phyloP scores from a whole-genome alignment of 1,140 invertebrate genomes.

The Neodiprion lecontei region DNA sequence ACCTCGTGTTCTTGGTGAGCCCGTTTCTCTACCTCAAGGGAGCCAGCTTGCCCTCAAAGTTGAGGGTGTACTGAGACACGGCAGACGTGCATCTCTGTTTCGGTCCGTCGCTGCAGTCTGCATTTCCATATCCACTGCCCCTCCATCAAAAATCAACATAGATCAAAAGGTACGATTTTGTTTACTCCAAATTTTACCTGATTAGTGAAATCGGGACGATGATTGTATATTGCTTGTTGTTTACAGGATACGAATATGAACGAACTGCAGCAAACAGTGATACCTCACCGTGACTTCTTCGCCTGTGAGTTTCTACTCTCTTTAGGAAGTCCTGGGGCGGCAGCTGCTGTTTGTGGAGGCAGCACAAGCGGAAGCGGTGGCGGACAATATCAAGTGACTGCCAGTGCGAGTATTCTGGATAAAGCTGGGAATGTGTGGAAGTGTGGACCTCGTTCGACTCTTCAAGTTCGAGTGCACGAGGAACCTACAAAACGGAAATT shows the following conservation, averaged over 20 bases:
- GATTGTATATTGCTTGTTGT: conserved; percentile 14
- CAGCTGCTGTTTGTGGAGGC: conserved; percentile 27
- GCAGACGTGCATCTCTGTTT: conserved; percentile 69
- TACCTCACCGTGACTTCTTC: conserved; percentile 82
- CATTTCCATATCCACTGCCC: conserved; percentile 73
- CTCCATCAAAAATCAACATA: conserved; percentile 61
- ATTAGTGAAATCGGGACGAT: background rate
- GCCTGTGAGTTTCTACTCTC: conserved; percentile 79
- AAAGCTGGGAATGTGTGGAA: conserved; percentile 76
- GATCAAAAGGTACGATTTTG: conserved; percentile 60
- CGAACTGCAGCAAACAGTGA: conserved; percentile 70
- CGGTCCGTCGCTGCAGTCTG: conserved; percentile 74
- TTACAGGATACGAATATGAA: conserved; percentile 57
- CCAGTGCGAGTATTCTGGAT: conserved; percentile 77
- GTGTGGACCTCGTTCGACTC: conserved; percentile 72
- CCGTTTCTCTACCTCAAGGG: conserved; percentile 76
- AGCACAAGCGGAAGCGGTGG: conserved; percentile 39
- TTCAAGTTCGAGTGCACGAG: conserved; percentile 76
- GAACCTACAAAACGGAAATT: conserved; percentile 61
- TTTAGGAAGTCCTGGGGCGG: conserved; percentile 40
- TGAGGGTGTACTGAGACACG: conserved; percentile 85
- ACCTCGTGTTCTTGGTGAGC: conserved; percentile 77
- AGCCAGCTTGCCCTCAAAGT: conserved; percentile 85
- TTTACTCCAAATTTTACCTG: conserved; percentile 19
- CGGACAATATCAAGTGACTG: conserved; percentile 69